Evolutionary conservation across 1,140 invertebrate genomes (phyloP).

Genomic region (Anastrepha obliqua): DNA sequence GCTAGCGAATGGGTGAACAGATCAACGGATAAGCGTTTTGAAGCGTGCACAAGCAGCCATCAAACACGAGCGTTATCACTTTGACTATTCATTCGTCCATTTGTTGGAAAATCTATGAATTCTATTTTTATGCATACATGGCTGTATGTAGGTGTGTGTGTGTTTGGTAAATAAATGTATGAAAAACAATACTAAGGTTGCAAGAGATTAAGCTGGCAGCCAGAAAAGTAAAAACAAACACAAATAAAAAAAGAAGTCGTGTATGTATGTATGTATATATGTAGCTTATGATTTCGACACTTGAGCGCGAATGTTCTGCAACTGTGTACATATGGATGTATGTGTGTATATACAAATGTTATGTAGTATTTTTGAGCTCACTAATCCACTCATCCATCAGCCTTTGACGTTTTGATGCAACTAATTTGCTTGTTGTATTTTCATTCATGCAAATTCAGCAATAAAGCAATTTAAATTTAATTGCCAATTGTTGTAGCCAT

Average conservation of each 20-base stretch:
- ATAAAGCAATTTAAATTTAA: slow-evolving; percentile 36
- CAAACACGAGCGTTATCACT: slow-evolving; percentile 32
- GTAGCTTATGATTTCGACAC: too few species aligned
- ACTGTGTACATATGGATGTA: not conserved
- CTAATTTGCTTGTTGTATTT: slow-evolving; percentile 42
- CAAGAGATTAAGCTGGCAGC: not conserved
- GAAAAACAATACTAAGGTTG: not conserved
- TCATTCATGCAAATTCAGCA: slow-evolving; percentile 34
- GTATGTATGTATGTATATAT: too few species aligned
- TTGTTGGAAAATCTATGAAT: not conserved
- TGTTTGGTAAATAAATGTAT: not conserved
- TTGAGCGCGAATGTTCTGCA: too few species aligned
- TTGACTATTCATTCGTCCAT: slow-evolving; percentile 36
- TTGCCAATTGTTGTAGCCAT: slow-evolving; percentile 30
- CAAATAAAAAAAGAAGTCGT: too few species aligned
- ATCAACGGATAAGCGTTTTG: slow-evolving; percentile 7
- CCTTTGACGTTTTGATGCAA: slow-evolving; percentile 24
- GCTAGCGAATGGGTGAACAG: slow-evolving; percentile 3
- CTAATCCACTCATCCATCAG: slow-evolving; percentile 43
- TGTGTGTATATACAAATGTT: too few species aligned
- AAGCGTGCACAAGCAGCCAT: slow-evolving; percentile 29
- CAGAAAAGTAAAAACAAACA: too few species aligned
- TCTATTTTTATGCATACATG: not conserved
- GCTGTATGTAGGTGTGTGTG: not conserved
- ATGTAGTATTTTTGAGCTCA: not conserved